Base-by-base conservation (phyloP, 2,113 vertebrate genomes). In the Sturnira hondurensis region DNA sequence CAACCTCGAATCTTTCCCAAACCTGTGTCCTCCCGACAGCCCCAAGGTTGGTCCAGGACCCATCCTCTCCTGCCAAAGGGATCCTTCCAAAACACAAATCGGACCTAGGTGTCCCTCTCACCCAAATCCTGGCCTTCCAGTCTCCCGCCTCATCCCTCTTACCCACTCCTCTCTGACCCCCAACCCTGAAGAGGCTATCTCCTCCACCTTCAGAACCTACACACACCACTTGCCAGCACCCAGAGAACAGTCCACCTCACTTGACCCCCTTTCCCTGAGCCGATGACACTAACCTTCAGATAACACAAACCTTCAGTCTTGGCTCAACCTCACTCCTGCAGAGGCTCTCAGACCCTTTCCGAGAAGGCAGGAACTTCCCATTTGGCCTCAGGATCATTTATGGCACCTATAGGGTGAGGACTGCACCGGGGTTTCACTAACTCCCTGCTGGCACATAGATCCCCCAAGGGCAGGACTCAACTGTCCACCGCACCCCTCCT, bases 391-490 rank as follows among this genome's bases (percentile, higher is more conserved):
- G 84, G 78, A 65, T 80, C 24, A 36, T 38, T 73, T 73, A 70
- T 17, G 28, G 73, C 43, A 63, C 78, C 28, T 1, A 1, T 20
- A 22, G 54, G 22, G n/a, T 86, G 92, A 68, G 41, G 47, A 67
- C 0, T 2, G 4, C 24, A 38, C 3, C 31, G 4, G 1, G 16
- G 31, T 45, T 74, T 41, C 43, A 11, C 28, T 43, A 15, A n/a
- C 43, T 58, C 65, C 76, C 4, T 52, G 41, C 50, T 84, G 50
- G 9, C n/a, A 50, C 0, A 1, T 7, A 31, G 7, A 31, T 15
- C 3, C 19, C 26, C 33, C 77, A 43, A 17, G 10, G 15, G 70
- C 3, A 41, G 3, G n/a, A n/a, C 20, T 67, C 31, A 2, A 24
- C 78, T 67, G 38, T 85, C 45, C 10, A 31, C 45, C 52, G 1